Base-by-base conservation (phyloP, 1,140 invertebrate genomes). In the Goniozus legneri region DNA sequence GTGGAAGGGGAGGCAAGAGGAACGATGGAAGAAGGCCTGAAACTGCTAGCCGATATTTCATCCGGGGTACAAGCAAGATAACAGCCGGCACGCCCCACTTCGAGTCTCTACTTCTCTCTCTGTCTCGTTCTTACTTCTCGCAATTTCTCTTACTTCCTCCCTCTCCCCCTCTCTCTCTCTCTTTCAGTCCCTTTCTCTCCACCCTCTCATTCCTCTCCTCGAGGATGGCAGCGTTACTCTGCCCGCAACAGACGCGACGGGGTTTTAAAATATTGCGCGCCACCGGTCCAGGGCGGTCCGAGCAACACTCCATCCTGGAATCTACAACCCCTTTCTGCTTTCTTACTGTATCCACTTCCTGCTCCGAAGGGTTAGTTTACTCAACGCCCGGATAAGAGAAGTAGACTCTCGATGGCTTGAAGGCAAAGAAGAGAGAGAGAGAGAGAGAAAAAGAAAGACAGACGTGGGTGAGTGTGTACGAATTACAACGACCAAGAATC, bases 31-130 rank as follows among this genome's bases (percentile, higher is more conserved):
- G 58, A 56, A 66, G 59, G 57, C 61, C 62, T 69, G 65, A 67
- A 69, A 69, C 64, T 65, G 67, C 65, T 62, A 65, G 65, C 65
- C 67, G 61, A 71, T 72, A 72, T 72, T 71, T 69, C 66, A 71
- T 67, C 63, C 54, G 47, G 53, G 42, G 65, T 68, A 68, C 67
- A 65, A 69, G 67, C 65, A 56, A 71, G 69, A 71, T 71, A 71
- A 71, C 69, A 65, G 44, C 56, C 54, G 60, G 58, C 56, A 69
- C 65, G 65, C 67, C 68, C 60, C 64, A 62, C 55, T 50, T 57
- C 38, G 16, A 30, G 42, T 34, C 27, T 20, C 32, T 24, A 50
- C 33, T 45, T 40, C 21, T 22, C 8, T 14, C 19, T 37, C 13
- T 22, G 19, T 31, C 24, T 31, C 13, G 32, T 14, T 32, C 36